Conservation (phyloP, 2,113 vertebrate species). For the Agapornis roseicollis region DNA sequence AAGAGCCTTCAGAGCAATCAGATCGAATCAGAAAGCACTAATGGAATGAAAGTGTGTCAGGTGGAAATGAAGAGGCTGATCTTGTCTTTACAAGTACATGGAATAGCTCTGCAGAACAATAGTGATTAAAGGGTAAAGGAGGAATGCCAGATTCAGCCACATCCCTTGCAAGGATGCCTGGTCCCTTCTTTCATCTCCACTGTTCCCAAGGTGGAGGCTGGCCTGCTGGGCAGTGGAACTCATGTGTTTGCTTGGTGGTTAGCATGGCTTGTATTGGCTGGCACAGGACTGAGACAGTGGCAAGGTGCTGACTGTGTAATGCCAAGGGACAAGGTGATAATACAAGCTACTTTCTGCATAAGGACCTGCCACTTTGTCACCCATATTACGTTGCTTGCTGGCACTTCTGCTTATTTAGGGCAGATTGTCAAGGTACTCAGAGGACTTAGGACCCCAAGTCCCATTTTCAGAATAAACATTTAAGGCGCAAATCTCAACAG, state of each 20-base stretch:
- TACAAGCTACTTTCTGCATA: background rate
- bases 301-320: background rate
- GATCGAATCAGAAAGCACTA: background rate
- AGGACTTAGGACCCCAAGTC: background rate
- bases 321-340: background rate
- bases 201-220: background rate
- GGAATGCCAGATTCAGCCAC: background rate
- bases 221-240: background rate
- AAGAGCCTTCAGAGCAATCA: background rate
- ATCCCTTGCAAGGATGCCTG: background rate
- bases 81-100: background rate
- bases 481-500: background rate
- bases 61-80: slow-evolving; percentile 38
- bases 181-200: background rate
- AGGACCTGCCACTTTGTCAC: background rate
- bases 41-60: slow-evolving; percentile 13
- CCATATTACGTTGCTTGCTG: background rate
- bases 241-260: accelerated
- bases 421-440: background rate
- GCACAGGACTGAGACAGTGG: background rate
- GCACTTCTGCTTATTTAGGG: background rate
- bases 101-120: background rate
- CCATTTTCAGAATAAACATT: background rate
- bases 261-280: background rate
- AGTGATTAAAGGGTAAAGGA: background rate